Percentiles rank a stretch among this genome's conserved stretches.
These are phyloP conservation scores for Poeciliopsis turneri DNA, from an alignment of 2,797 vertebrate genomes.

Conservation along the genomic window DNA sequence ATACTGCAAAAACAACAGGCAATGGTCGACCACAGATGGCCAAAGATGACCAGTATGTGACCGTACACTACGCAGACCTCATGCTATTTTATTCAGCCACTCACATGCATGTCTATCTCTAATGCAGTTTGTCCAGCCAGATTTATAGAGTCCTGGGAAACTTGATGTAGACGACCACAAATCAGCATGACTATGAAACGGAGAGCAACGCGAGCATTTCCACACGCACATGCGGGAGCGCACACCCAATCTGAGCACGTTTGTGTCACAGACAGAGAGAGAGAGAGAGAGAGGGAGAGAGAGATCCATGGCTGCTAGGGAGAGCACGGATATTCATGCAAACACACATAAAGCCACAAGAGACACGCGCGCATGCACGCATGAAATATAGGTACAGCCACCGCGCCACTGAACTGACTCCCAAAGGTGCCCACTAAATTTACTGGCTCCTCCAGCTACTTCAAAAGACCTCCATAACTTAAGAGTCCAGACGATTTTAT, in stretches of 20 bases:
- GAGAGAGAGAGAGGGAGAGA: slow-evolving; percentile 29
- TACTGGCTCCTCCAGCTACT: slow-evolving; percentile 90
- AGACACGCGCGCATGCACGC: slow-evolving; percentile 42
- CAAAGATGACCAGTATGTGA: slow-evolving; percentile 31
- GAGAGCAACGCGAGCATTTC: slow-evolving; percentile 60
- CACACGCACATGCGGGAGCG: slow-evolving; percentile 23
- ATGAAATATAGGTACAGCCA: slow-evolving; percentile 73
- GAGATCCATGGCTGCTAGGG: slow-evolving; percentile 30
- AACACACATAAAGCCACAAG: slow-evolving; percentile 23
- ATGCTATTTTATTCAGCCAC: slow-evolving; percentile 31
- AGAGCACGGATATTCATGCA: slow-evolving; percentile 18
- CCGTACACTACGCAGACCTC: slow-evolving; percentile 13
- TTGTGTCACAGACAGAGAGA: slow-evolving; percentile 51
- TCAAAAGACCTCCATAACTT: slow-evolving; percentile 94
- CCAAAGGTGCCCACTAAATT: slow-evolving; percentile 94
- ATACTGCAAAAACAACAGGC: slow-evolving; percentile 1
- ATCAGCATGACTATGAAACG: slow-evolving; percentile 90
- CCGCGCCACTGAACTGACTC: slow-evolving; percentile 80
- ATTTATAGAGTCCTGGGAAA: slow-evolving; percentile 91
- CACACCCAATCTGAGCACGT: slow-evolving; percentile 42
- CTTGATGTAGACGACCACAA: slow-evolving; percentile 87
- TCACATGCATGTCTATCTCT: slow-evolving; percentile 47
- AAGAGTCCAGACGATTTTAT: slow-evolving; percentile 90
- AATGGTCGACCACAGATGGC: slow-evolving; percentile 28
- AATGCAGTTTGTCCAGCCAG: slow-evolving; percentile 73